These are phyloP conservation scores for Pyrochroa serraticornis DNA, from an alignment of 2,888 invertebrate genomes.

Conservation along the genomic window DNA sequence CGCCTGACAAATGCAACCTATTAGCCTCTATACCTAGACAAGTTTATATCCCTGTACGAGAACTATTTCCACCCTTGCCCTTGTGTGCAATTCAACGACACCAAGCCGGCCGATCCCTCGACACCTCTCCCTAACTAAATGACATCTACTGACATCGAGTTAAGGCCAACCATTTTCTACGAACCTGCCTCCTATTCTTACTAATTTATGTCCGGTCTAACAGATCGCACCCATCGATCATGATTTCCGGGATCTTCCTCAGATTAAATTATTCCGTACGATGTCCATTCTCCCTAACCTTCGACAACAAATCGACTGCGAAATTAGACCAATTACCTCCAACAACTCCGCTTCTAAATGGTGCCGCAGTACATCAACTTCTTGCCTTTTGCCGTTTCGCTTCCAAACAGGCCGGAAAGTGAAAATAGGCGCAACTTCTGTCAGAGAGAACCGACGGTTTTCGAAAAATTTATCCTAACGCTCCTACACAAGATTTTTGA, in stretches of 20 bases:
- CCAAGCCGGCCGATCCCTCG: conserved; percentile 21
- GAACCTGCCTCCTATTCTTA: conserved; percentile 37
- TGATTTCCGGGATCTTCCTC: conserved; percentile 22
- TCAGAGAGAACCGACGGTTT: too few relatives aligned
- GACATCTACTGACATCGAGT: conserved; percentile 36
- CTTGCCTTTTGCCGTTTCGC: too few relatives aligned
- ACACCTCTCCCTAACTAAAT: conserved; percentile 36
- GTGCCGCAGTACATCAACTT: too few relatives aligned
- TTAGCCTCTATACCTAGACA: conserved; percentile 48
- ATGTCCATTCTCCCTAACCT: conserved; percentile 10
- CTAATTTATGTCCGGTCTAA: conserved; percentile 38
- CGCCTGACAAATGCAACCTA: conserved; percentile 50
- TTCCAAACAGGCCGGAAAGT: too few relatives aligned
- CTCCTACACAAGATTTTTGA: too few relatives aligned
- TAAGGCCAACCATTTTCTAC: conserved; percentile 38
- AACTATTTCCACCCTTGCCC: neutral
- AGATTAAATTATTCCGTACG: conserved; percentile 20
- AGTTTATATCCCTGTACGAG: conserved; percentile 42
- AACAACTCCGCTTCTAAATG: too few relatives aligned
- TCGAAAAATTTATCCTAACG: too few relatives aligned
- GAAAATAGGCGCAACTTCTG: too few relatives aligned
- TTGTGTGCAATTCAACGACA: conserved; percentile 9
- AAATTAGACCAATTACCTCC: conserved; percentile 24
- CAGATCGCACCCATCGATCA: conserved; percentile 25
- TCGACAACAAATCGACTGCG: conserved; percentile 18